phyloP scores from a whole-genome alignment of 2,888 invertebrate species.

The Ophonus ardosiacus region DNA sequence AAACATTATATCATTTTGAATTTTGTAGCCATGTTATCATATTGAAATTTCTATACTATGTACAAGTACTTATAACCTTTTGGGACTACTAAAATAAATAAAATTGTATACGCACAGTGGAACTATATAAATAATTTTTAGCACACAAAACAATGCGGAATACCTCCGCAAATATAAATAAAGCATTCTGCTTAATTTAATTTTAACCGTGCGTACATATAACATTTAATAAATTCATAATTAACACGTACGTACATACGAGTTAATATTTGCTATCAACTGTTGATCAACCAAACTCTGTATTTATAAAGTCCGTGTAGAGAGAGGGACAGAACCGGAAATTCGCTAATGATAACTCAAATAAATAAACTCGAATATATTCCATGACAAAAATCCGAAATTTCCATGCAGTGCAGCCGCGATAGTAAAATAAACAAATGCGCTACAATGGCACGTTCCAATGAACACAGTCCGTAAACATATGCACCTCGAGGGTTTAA shows the following conservation, averaged over 20 bases:
- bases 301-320: background rate
- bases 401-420: background rate
- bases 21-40: too few relatives aligned
- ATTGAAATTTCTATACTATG: too few relatives aligned
- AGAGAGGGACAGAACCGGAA: background rate
- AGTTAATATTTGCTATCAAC: slow-evolving; percentile 17
- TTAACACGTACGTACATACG: slow-evolving; percentile 1
- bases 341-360: slow-evolving; percentile 14
- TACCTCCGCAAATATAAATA: too few relatives aligned
- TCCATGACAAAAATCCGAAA: slow-evolving; percentile 2
- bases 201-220: background rate
- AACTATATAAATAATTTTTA: too few relatives aligned
- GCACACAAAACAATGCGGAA: too few relatives aligned
- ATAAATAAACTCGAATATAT: background rate
- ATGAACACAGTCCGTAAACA: slow-evolving; percentile 19
- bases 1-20: too few relatives aligned
- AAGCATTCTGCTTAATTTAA: background rate
- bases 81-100: too few relatives aligned
- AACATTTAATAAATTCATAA: slow-evolving; percentile 1
- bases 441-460: slow-evolving; percentile 33
- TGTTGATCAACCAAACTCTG: background rate
- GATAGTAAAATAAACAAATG: slow-evolving; percentile 24
- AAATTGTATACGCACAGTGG: too few relatives aligned
- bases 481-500: slow-evolving; percentile 35
- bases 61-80: too few relatives aligned